Conservation (phyloP, 2,888 invertebrate species). For the Euproctis similis region DNA sequence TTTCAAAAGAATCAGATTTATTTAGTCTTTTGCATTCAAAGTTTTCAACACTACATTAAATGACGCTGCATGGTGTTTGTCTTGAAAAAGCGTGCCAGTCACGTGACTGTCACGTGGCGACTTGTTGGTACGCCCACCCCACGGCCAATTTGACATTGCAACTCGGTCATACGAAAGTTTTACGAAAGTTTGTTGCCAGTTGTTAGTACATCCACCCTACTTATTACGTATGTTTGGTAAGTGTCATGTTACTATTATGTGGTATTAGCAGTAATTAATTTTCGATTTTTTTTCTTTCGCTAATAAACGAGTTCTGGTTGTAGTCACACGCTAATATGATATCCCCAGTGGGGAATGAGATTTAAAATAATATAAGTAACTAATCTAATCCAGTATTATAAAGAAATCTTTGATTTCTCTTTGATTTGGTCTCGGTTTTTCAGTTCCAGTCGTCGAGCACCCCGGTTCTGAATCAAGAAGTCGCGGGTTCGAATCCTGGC, state of each 20-base stretch:
- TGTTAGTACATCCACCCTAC: constrained; percentile 4
- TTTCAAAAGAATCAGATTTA: too few species aligned
- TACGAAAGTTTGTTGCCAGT: not conserved
- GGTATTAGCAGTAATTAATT: constrained; percentile 14
- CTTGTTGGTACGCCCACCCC: constrained; percentile 14
- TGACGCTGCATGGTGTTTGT: constrained; percentile 30
- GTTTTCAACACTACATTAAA: constrained; percentile 13
- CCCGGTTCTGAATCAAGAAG: too few species aligned
- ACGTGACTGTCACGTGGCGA: constrained; percentile 13
- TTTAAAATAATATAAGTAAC: too few species aligned
- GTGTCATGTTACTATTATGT: constrained; percentile 22
- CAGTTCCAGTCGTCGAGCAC: too few species aligned
- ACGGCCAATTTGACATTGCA: constrained; percentile 20
- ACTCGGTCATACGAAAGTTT: constrained; percentile 2
- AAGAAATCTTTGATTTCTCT: too few species aligned
- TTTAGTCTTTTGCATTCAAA: not conserved
- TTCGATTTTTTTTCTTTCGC: constrained; percentile 5
- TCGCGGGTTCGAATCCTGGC: too few species aligned
- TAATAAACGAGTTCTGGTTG: constrained; percentile 1
- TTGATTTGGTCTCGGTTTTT: too few species aligned
- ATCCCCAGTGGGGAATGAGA: not conserved
- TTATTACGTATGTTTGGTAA: constrained; percentile 14
- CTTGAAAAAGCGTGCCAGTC: constrained; percentile 22
- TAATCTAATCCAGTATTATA: too few species aligned
- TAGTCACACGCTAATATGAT: constrained; percentile 4